A percentile compares a stretch with the other conserved stretches of the same genome.
Conservation (phyloP, 2,113 vertebrate species). For the Eulacestoma nigropectus region DNA sequence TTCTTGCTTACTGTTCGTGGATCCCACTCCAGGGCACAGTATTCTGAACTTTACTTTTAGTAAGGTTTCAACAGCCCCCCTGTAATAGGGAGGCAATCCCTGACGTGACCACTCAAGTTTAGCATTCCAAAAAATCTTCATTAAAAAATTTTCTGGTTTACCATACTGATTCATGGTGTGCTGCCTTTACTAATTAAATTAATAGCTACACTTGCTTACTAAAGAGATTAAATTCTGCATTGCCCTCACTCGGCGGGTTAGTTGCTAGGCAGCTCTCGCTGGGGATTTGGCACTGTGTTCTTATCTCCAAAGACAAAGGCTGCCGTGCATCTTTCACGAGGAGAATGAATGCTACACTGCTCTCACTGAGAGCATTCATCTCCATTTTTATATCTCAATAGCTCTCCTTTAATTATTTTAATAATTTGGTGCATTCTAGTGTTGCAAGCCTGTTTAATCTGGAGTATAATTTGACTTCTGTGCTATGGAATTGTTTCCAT, state of each 20-base stretch:
- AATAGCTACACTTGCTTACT: conserved; percentile 73
- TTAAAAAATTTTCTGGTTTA: conserved; percentile 58
- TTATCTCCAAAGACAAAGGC: conserved; percentile 37
- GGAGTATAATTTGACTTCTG: conserved; percentile 2
- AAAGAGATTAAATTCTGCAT: conserved; percentile 65
- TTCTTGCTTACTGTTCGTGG: not conserved
- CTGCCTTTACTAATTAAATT: conserved; percentile 76
- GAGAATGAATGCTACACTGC: conserved; percentile 19
- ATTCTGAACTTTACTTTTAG: not conserved
- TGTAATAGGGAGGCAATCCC: not conserved
- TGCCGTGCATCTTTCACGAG: not conserved
- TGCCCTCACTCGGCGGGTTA: conserved; percentile 20
- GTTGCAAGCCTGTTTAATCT: conserved; percentile 46
- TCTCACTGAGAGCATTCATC: conserved; percentile 25
- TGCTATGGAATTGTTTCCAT: not conserved
- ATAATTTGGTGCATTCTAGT: conserved; percentile 46
- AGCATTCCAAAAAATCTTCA: conserved; percentile 48
- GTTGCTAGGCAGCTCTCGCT: conserved; percentile 71
- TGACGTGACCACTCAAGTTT: conserved; percentile 12
- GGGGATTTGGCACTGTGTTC: conserved; percentile 4
- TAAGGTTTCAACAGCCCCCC: not conserved
- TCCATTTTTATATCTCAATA: conserved; percentile 63
- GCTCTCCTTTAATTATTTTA: conserved; percentile 61
- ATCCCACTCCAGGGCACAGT: not conserved
- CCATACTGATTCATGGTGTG: conserved; percentile 57